Conservation (phyloP, 2,113 vertebrate genomes). For the Erpornis zantholeuca region DNA sequence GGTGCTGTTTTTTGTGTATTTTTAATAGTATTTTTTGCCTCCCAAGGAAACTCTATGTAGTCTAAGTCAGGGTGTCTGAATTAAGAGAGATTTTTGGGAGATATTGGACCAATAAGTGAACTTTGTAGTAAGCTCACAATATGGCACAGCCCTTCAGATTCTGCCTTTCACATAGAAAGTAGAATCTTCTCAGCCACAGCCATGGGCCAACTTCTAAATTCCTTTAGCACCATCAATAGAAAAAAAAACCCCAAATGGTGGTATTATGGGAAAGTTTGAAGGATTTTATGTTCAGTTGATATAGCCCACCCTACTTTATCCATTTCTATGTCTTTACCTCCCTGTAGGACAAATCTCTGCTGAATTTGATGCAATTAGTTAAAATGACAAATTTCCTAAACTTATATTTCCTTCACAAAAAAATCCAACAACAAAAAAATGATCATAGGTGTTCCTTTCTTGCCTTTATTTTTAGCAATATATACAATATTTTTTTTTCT, state of each 20-base stretch:
- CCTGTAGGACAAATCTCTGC: neutral
- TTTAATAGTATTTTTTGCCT: neutral
- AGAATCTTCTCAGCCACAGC: neutral
- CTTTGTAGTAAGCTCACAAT: neutral
- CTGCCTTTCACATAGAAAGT: neutral
- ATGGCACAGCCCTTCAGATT: neutral
- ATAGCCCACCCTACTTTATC: neutral
- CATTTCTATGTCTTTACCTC: neutral
- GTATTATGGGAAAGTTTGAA: neutral
- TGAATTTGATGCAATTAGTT: neutral
- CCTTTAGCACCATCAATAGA: neutral
- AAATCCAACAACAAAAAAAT: neutral
- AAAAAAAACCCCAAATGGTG: neutral
- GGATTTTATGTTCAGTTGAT: neutral
- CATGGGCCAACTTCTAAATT: neutral
- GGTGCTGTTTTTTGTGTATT: neutral
- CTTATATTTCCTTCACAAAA: neutral
- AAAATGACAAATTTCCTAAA: fast-evolving
- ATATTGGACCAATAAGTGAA: neutral
- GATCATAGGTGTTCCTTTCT: neutral
- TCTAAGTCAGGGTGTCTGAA: neutral
- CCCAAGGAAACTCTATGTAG: neutral
- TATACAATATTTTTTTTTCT: neutral
- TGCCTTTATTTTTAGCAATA: neutral
- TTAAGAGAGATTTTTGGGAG: neutral